Base-by-base conservation (phyloP, 2,113 vertebrate species). In the Siniperca knerii region DNA sequence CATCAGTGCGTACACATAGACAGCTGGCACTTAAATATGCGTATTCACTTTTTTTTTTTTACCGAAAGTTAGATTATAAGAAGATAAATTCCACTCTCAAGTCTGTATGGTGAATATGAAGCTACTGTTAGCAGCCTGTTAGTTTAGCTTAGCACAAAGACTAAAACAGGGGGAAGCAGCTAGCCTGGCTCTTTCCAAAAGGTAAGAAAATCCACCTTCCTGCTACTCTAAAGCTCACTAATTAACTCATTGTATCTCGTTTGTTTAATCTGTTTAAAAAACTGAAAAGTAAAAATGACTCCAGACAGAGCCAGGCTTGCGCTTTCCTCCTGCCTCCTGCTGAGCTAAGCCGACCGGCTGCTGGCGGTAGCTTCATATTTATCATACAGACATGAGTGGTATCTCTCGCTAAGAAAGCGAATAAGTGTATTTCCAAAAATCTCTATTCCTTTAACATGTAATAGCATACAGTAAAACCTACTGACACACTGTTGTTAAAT, bases 1-100 rank as follows among this genome's bases (percentile, higher is more conserved):
- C 75, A 29, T 92, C 29, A 90, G 85, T 12, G 33, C 29, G 37
- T 13, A 23, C 15, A 35, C 12, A 25, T 37, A 44, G 68, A 74
- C 11, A n/a, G 13, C 40, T 9, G 15, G 33, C 18, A 5, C 60
- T 20, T 33, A 66, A 71, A 70, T 4, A 29, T 11, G 75, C 4
- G 3, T 60, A 8, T 67, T 25, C 10, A 23, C n/a, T 64, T 69
- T 23, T 12, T 58, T 58, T 46, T 25, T 29, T 29, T 29, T 29
- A 35, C 50, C 6, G 0, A 67, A 52, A 35, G 64, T 40, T 57
- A 57, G 25, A 37, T 25, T 25, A 25, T 4, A 23, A 54, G 16
- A 18, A 9, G 37, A n/a, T 44, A 2, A 4, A 29, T 33, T 40
- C 44, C 15, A n/a, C 46, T 72, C 33, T 48, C 8, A 40, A 25